phyloP scores from a whole-genome alignment of 2,113 vertebrate genomes.

The Perognathus longimembris region DNA sequence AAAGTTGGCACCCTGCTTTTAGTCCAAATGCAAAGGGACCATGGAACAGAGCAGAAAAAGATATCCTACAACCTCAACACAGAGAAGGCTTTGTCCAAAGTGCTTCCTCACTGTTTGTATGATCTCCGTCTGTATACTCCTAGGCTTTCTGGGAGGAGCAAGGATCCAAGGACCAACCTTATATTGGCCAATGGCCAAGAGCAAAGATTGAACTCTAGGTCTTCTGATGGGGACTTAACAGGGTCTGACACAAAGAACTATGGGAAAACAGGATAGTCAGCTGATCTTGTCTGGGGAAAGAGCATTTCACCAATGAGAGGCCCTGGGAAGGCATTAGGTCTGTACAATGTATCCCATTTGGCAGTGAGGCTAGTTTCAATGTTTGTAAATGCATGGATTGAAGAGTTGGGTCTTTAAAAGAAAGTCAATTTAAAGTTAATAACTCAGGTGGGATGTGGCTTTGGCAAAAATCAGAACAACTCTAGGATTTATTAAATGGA shows the following conservation, averaged over 20 bases:
- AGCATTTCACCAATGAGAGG: background rate
- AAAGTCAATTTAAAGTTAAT: background rate
- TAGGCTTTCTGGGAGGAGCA: no score
- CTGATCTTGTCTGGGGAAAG: background rate
- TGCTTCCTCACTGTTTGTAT: background rate
- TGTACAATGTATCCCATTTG: rapidly evolving
- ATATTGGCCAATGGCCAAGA: background rate
- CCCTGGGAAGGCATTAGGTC: background rate
- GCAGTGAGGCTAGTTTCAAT: background rate
- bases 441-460: no score
- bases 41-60: no score
- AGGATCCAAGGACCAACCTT: background rate
- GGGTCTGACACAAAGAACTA: background rate
- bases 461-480: background rate
- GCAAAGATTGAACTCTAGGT: background rate
- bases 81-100: background rate
- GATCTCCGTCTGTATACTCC: background rate
- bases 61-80: background rate
- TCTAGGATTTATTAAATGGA: background rate
- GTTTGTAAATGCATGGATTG: background rate
- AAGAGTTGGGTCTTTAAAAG: background rate
- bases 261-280: no score
- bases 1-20: background rate
- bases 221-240: background rate
- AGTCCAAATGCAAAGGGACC: background rate